Conservation (phyloP, 2,797 vertebrate species). For the Hypotaenidia okinawae region DNA sequence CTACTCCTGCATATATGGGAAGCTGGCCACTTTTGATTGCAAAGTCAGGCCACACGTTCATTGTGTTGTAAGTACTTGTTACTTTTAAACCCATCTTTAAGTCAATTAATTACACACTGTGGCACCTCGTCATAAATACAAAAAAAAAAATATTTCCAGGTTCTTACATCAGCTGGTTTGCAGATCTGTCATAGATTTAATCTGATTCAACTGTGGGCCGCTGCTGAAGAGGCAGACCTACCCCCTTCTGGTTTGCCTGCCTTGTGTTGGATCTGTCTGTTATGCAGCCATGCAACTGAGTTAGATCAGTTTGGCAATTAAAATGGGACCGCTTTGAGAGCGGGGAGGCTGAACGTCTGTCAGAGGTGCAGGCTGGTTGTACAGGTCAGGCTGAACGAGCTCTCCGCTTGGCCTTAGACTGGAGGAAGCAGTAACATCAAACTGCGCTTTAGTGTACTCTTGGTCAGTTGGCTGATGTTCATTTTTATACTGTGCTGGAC, state of each 20-base stretch:
- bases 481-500: background rate
- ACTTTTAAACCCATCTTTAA: background rate
- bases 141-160: background rate
- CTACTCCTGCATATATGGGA: slow-evolving; percentile 91
- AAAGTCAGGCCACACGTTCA: slow-evolving; percentile 84
- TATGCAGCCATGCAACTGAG: background rate
- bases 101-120: background rate
- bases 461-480: background rate
- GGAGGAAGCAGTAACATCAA: background rate
- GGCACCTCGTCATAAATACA: background rate
- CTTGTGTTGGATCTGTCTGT: background rate
- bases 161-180: background rate
- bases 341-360: background rate
- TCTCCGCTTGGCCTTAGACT: background rate
- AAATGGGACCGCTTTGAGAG: background rate
- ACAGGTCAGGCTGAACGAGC: background rate
- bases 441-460: background rate
- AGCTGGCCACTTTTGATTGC: slow-evolving; percentile 84
- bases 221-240: background rate
- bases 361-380: background rate
- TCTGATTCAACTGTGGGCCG: background rate
- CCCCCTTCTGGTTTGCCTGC: background rate
- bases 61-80: slow-evolving; percentile 87
- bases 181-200: background rate
- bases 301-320: background rate